Base-by-base conservation (phyloP, 2,113 vertebrate species). In the Rana temporaria region DNA sequence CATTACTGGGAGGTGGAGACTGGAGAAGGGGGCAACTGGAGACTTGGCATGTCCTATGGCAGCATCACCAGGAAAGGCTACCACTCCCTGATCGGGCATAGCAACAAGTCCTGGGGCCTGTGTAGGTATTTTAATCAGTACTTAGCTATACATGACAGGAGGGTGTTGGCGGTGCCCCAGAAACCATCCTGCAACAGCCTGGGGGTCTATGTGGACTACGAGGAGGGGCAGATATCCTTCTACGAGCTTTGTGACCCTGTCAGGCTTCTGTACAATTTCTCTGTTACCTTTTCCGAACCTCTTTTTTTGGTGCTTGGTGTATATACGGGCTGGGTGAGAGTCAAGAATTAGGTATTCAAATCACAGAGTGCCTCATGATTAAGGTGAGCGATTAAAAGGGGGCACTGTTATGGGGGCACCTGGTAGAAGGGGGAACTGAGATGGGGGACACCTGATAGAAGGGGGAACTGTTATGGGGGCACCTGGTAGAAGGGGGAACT, bases 1-100 rank as follows among this genome's bases (percentile, higher is more conserved):
- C 71, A 83, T 68, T 83, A 76, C 62, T 76, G 73, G 64, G 80
- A 76, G 19, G 16, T 83, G 2, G 81, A 76, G 64, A 56, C 62
- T 3, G 30, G 53, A 34, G 63, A n/a, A 19, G n/a, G 38, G 0
- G 59, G 81, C 17, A 48, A 67, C 9, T 83, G 81, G 81, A 52
- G 26, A 4, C 63, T 83, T 11, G 81, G 81, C 19, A 34, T 76
- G 71, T 18, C 53, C 32, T 76, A 68, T 32, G 20, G 72, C 32
- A 68, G 72, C 26, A 76, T 83, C 14, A 64, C 52, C 1, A 19
- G 71, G 81, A 72, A 68, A 67, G 63, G 71, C 32, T 55, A 38
- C 19, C 42, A 42, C 15, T 76, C 81, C 11, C 24, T 20, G 2
- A 60, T 83, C 16, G 81, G 81, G 19, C n/a, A 68, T n/a, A 83